These are phyloP conservation scores for Botia almorhae DNA, from an alignment of 2,797 vertebrate species.

Conservation along the genomic window DNA sequence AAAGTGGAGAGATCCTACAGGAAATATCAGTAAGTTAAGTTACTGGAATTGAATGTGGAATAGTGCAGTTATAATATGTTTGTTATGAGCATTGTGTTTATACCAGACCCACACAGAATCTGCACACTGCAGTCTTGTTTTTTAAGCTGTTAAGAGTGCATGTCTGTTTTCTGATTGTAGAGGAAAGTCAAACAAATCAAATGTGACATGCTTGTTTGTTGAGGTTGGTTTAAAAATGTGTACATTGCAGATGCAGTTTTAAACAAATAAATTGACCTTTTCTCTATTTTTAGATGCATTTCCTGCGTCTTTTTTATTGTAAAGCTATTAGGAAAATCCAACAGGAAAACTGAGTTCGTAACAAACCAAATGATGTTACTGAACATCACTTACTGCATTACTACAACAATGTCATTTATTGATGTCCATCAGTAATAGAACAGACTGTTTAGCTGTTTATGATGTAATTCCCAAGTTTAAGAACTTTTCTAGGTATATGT, in stretches of 20 bases:
- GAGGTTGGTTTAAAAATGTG: background rate
- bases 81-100: too few relatives aligned
- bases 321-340: background rate
- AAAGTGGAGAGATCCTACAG: background rate
- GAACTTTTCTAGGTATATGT: background rate
- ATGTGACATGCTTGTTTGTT: background rate
- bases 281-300: background rate
- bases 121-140: too few relatives aligned
- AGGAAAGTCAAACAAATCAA: too few relatives aligned
- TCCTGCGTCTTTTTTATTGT: too few relatives aligned
- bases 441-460: background rate
- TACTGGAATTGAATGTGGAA: background rate
- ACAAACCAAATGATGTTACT: background rate
- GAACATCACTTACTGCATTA: background rate
- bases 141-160: too few relatives aligned
- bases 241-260: too few relatives aligned
- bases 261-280: background rate
- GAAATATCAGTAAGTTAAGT: background rate
- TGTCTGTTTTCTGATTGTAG: too few relatives aligned
- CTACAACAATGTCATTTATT: background rate
- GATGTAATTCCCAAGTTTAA: slow-evolving; percentile 11
- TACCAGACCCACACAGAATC: too few relatives aligned
- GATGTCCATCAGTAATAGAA: background rate
- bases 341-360: background rate
- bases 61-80: too few relatives aligned